Conservation (phyloP, 30 jellyfish, hydroid and myxozoan species). For the Aurelia coerulea region DNA sequence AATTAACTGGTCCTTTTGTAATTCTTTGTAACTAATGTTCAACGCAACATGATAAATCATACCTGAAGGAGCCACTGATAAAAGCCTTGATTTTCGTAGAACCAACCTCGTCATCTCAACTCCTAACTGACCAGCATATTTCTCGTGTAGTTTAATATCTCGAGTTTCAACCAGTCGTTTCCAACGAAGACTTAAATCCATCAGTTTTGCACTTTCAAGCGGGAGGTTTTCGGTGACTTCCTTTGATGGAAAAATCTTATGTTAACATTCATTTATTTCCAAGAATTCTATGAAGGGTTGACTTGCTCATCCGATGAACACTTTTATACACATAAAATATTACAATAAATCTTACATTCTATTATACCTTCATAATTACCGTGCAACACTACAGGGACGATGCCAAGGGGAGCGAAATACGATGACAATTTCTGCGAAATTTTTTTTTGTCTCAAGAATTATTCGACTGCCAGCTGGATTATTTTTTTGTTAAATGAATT, state of each 20-base stretch:
- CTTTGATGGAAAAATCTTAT: not conserved
- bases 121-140: conserved; percentile 38
- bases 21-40: not conserved
- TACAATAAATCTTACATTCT: no score
- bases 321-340: no score
- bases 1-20: conserved; percentile 8
- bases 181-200: conserved; percentile 43
- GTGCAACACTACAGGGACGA: no score
- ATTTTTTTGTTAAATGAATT: no score
- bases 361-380: no score
- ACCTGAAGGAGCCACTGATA: conserved; percentile 43
- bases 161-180: conserved; percentile 22
- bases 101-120: conserved; percentile 29
- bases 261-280: no score
- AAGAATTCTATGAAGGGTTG: no score
- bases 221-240: conserved; percentile 44
- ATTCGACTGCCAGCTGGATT: no score
- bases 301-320: no score
- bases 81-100: conserved; percentile 41
- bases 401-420: no score
- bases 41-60: conserved; percentile 38
- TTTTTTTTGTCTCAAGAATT: no score
- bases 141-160: conserved; percentile 30
- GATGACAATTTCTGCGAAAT: no score
- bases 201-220: conserved; percentile 55